phyloP scores from a whole-genome alignment of 1,140 invertebrate species.

The Neodiprion virginianus region DNA sequence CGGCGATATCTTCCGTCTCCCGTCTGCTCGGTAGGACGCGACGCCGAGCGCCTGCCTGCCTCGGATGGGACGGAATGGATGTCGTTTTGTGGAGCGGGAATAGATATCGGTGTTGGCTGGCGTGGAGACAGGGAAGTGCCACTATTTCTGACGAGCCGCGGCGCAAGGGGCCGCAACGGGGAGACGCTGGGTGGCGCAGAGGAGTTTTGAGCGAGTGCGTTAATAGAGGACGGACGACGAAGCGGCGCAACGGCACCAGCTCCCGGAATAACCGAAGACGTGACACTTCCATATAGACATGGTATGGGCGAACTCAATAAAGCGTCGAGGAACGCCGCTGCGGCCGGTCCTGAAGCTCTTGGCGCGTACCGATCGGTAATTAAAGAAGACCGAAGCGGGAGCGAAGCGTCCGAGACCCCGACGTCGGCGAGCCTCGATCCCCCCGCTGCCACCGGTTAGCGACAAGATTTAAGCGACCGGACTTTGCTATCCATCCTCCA shows the following conservation, averaged over 20 bases:
- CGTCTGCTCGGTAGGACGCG: no score
- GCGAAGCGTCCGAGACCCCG: background rate
- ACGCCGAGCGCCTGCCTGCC: background rate
- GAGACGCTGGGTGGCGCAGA: slow-evolving; percentile 21
- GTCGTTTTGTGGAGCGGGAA: slow-evolving; percentile 63
- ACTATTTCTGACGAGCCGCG: slow-evolving; percentile 62
- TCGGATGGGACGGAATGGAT: slow-evolving; percentile 36
- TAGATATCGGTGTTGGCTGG: slow-evolving; percentile 60
- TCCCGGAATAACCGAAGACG: slow-evolving; percentile 61
- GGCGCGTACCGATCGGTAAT: no score
- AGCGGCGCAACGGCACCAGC: slow-evolving; percentile 21
- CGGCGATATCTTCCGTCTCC: no score
- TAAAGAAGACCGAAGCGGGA: no score
- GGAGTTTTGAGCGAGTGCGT: slow-evolving; percentile 30
- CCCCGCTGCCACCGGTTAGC: background rate
- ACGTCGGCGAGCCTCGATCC: no score
- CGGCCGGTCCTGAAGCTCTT: no score
- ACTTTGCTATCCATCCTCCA: background rate
- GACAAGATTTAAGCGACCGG: background rate
- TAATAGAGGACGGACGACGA: slow-evolving; percentile 50
- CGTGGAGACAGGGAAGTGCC: slow-evolving; percentile 57
- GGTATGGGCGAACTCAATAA: slow-evolving; percentile 15
- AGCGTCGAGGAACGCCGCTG: background rate
- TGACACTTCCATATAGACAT: slow-evolving; percentile 61
- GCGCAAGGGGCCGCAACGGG: slow-evolving; percentile 11